Percentiles rank a stretch among this genome's conserved stretches.
phyloP scores from a whole-genome alignment of 2,888 invertebrate genomes.

The Hybos culiciformis region DNA sequence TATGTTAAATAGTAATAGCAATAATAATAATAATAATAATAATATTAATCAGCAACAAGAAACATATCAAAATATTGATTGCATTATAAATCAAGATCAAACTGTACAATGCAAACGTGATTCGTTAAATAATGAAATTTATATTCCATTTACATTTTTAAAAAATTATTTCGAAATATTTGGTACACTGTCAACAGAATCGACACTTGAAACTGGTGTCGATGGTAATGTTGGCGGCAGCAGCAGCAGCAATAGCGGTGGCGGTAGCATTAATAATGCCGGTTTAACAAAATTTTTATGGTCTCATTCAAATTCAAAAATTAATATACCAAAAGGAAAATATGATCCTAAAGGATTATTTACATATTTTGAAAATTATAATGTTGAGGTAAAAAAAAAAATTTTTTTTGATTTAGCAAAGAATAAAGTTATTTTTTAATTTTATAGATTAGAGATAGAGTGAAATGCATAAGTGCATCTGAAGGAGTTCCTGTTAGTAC shows the following conservation, averaged over 20 bases:
- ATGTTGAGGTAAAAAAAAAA: slow-evolving; percentile 58
- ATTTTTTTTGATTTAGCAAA: background rate
- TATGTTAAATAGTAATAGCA: slow-evolving; percentile 17
- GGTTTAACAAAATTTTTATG: slow-evolving; percentile 72
- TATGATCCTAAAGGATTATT: slow-evolving; percentile 86
- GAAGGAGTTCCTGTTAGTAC: slow-evolving; percentile 94
- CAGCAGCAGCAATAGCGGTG: too few species aligned
- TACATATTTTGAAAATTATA: slow-evolving; percentile 95
- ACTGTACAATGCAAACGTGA: slow-evolving; percentile 65
- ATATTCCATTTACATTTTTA: slow-evolving; percentile 82
- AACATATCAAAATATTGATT: slow-evolving; percentile 54
- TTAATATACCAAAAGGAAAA: slow-evolving; percentile 74
- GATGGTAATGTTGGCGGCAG: slow-evolving; percentile 40
- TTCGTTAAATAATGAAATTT: slow-evolving; percentile 77
- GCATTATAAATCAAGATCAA: slow-evolving; percentile 79
- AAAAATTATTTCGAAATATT: slow-evolving; percentile 91
- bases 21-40: slow-evolving; percentile 6
- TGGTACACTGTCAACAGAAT: slow-evolving; percentile 59
- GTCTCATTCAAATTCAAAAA: slow-evolving; percentile 87
- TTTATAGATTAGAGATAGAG: slow-evolving; percentile 60
- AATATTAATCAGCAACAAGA: slow-evolving; percentile 5
- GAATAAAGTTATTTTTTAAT: background rate
- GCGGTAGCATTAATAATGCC: background rate
- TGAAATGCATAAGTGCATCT: slow-evolving; percentile 87
- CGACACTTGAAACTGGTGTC: slow-evolving; percentile 16